Conservation (phyloP, 2,888 invertebrate species). For the Cheiracanthium punctorium region DNA sequence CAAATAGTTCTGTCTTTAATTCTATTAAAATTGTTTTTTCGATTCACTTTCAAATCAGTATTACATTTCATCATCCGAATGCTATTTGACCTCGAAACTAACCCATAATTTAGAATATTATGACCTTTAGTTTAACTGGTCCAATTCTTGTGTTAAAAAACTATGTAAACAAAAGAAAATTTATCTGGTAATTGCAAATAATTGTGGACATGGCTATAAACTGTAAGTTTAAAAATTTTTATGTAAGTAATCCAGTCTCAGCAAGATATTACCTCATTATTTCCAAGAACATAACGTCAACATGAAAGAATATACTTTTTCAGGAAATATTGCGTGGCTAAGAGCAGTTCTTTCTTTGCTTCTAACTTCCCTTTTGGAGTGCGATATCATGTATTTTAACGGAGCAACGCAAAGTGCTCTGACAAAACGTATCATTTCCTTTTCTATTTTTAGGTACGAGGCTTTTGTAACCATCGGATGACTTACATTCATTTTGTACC, state of each 20-base stretch:
- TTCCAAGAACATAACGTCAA: not conserved
- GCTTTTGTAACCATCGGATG: not conserved
- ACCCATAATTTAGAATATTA: too few species aligned
- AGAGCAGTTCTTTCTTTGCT: constrained; percentile 10
- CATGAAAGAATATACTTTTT: constrained; percentile 13
- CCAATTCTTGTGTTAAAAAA: too few species aligned
- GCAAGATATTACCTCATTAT: constrained; percentile 1
- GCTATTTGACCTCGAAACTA: too few species aligned
- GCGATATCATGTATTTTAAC: constrained; percentile 10
- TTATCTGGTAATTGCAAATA: not conserved
- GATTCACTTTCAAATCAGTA: too few species aligned
- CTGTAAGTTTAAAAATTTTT: not conserved
- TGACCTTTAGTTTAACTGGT: too few species aligned
- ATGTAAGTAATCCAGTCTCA: too few species aligned
- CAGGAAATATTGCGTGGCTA: constrained; percentile 15
- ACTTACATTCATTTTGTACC: not conserved
- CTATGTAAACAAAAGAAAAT: not conserved
- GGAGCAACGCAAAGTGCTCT: not conserved
- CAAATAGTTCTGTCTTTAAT: too few species aligned
- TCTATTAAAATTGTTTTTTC: too few species aligned
- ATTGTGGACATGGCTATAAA: not conserved
- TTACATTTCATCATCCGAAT: too few species aligned
- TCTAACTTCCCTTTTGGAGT: not conserved
- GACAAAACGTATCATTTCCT: constrained; percentile 8
- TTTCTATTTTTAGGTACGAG: not conserved